Base-by-base conservation (phyloP, 2,888 invertebrate species). In the Hymenopus coronatus region DNA sequence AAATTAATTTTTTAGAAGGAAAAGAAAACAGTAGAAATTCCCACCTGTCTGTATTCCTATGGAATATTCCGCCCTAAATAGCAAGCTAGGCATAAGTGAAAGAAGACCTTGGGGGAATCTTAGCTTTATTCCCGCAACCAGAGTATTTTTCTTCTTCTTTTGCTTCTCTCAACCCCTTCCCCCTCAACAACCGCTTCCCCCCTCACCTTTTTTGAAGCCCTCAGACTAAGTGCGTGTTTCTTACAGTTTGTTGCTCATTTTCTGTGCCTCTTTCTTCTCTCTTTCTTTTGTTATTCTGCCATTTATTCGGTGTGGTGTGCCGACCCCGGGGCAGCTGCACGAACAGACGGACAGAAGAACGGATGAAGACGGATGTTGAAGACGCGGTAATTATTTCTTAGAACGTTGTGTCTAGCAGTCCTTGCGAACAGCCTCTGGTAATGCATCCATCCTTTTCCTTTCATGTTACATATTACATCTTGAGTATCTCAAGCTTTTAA, bases 351-450 rank as follows among this genome's bases (percentile, higher is more conserved):
- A 27, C 70, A 86, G 25, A 86, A 81, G 28, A 70, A 86, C 86
- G 81, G 86, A 86, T 86, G 86, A 7, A 30, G 81, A 70, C 15
- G 85, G 28, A 30, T 83, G 83, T 15, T 28, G 15, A 14, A 54
- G 86, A 28, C 54, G 54, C 81, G 28, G 86, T 81, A 86, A 86
- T 86, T 86, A 86, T 86, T 86, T 81, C 86, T 54, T 81, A 86
- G 86, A 70, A 70, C 54, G 20, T 25, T 70, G 54, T 8, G 15
- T 54, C 54, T 54, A 15, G 2, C 54, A 25, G 15, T 70, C 6
- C 54, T 54, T 70, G 54, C 20, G 54, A 70, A 70, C 20, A 70
- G 54, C 54, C 54, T 25, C 54, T 25, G 54, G 54, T 70, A 20
- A 25, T 70, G 54, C 20, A 70, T 70, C 54, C 25, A 70, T 70